Conservation (phyloP, 2,113 vertebrate genomes). For the Pristiophorus japonicus region DNA sequence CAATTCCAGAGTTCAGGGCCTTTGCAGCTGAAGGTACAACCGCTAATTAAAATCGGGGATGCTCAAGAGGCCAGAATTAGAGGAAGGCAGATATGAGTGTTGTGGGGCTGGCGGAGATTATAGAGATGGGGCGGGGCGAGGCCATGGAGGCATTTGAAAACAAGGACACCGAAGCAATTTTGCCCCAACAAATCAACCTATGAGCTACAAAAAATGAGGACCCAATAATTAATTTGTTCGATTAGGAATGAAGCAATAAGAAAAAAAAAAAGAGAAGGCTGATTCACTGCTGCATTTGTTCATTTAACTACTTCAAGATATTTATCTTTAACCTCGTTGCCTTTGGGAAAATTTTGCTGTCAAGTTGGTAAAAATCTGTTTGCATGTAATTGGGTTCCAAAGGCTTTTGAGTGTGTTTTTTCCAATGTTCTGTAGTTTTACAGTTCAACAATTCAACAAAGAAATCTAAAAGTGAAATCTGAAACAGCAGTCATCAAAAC, state of each 20-base stretch:
- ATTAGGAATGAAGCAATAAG: background rate
- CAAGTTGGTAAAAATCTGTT: background rate
- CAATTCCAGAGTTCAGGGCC: no score
- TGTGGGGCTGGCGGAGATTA: no score
- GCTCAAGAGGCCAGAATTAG: no score
- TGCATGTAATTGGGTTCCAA: background rate
- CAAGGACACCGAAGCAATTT: background rate
- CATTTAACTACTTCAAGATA: background rate
- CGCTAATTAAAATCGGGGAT: no score
- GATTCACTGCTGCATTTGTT: background rate
- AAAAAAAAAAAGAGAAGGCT: background rate
- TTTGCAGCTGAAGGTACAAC: no score
- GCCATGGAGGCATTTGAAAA: no score
- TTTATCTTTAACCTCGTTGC: no score
- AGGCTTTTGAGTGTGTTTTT: background rate
- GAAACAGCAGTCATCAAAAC: background rate
- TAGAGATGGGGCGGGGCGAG: no score
- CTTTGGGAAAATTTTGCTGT: background rate
- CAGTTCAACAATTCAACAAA: background rate
- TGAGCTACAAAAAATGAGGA: background rate
- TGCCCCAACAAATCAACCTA: background rate
- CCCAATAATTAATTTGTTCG: background rate
- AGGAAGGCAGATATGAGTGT: no score
- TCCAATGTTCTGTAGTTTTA: background rate
- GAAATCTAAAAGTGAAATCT: slow-evolving; percentile 8